Evolutionary conservation across 2,113 vertebrate species (phyloP), one percentile per base, ranked within the genome.

Genomic region (Nycticorax nycticorax): DNA sequence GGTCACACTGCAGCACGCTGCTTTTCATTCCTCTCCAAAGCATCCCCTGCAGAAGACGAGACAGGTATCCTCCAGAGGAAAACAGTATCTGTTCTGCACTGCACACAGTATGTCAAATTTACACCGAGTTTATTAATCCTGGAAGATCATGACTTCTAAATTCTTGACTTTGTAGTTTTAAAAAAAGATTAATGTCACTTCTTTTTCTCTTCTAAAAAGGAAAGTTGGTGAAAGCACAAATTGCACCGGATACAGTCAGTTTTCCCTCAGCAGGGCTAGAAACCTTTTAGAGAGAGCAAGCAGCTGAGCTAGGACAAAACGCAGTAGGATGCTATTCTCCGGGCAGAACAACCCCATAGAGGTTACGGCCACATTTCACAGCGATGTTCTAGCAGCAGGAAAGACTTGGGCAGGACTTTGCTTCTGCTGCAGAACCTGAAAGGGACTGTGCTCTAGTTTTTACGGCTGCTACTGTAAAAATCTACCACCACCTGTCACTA

Each of bases 1-100:
- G 77, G 39, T 72, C 84, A 52, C 21, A 26, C 20, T 56, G 84
- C 74, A 79, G 87, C 85, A 85, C 0, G 1, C 74, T 76, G 16
- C 69, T 82, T 78, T 91, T 86, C 62, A 82, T 43, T 85, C 71
- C 81, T 76, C 75, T 76, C 78, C 75, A 76, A 88, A 96, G 75
- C 53, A 37, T 24, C 26, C 2, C 8, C 62, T 79, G 75, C 71
- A 83, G 71, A 72, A 88, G 56, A 75, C 56, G 69, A 85, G 81
- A 94, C 88, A 93, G 71, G 85, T 64, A 72, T 75, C 33, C 82
- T 90, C 85, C 19, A 69, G 88, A 83, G 78, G 50, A 83, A 92
- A 88, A 53, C 48, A 63, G 64, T 39, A 80, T 48, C 72, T 91
- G 63, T 27, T 91, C 71, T 45, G 53, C 35, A 41, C 41, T 53